Evolutionary conservation across 2,797 vertebrate genomes (phyloP), one percentile per base, ranked within the genome.

Genomic region (Margarornis squamiger): DNA sequence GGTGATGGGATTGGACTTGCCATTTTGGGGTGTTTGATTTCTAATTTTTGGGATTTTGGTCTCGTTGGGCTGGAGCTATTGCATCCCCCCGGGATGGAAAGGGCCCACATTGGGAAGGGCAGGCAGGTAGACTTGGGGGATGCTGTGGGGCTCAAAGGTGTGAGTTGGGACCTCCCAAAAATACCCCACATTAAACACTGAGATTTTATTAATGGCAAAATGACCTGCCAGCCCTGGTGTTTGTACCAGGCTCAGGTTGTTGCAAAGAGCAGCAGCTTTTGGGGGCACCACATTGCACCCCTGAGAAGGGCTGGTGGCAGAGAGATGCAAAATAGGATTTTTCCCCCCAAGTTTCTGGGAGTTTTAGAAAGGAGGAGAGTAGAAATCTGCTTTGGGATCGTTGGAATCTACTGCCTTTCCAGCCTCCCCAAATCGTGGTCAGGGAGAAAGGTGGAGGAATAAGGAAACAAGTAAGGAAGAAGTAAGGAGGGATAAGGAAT

Each of bases 1-100:
- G 49, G 15, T 51, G 2, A 22, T 59, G 59, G 12, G 62, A 26
- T 49, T 6, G 23, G 14, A 18, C 62, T 74, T 81, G 55, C 19
- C 4, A 2, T 83, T 49, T 32, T 7, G 3, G 15, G 6, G 14
- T 2, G 10, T 39, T 49, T 36, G 11, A 2, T n/a, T 70, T 68
- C 10, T 45, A 20, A 76, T 29, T 29, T 2, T 1, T 21, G 4
- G 17, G 39, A 22, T 38, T 89, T 39, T 0, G 7, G 32, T 36
- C 66, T 26, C 1, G 0, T 8, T 4, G 0, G 27, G 24, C 41
- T 1, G 2, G 75, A 59, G 57, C 17, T 58, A 21, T 32, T 75
- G 55, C 45, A 45, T 67, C 59, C 26, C 1, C 0, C 29, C 18
- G 70, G 74, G 34, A 17, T 32, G 39, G 19, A 30, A 55, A 61